Evolutionary conservation across 2,888 invertebrate genomes (phyloP).

Genomic region (Phragmatobia fuliginosa): DNA sequence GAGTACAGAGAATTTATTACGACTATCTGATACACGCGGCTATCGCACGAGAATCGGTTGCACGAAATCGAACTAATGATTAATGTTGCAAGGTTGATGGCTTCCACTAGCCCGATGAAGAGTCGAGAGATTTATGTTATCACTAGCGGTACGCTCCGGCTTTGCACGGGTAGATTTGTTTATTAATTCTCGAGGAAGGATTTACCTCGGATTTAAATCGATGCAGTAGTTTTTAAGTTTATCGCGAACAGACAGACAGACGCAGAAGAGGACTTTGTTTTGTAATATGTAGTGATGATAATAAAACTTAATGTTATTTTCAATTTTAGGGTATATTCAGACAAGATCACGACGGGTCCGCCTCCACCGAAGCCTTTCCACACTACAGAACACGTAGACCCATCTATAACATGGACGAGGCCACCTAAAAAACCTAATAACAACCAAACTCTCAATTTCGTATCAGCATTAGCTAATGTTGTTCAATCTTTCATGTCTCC

Average conservation of each 20-base stretch:
- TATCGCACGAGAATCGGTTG: not conserved
- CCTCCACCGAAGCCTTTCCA: conserved; percentile 35
- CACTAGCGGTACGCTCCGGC: too few relatives aligned
- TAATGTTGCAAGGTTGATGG: not conserved
- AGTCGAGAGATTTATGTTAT: too few relatives aligned
- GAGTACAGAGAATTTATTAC: too few relatives aligned
- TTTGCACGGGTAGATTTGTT: too few relatives aligned
- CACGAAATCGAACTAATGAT: not conserved
- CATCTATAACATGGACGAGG: conserved; percentile 75
- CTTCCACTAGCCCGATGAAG: not conserved
- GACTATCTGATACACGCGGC: too few relatives aligned
- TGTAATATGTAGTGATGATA: too few relatives aligned
- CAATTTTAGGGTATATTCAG: conserved; percentile 57
- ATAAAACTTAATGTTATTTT: not conserved
- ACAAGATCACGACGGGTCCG: conserved; percentile 29
- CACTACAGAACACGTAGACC: conserved; percentile 51
- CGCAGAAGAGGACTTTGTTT: too few relatives aligned
- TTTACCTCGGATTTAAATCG: too few relatives aligned
- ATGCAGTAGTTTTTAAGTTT: too few relatives aligned
- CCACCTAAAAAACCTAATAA: conserved; percentile 60
- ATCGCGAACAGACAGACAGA: too few relatives aligned
- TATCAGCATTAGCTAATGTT: conserved; percentile 31
- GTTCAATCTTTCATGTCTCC: conserved; percentile 7
- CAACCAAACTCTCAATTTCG: conserved; percentile 48
- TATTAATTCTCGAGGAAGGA: too few relatives aligned